A percentile compares a stretch with the other conserved stretches of the same genome.
phyloP scores from a whole-genome alignment of 2,888 invertebrate genomes.

The Drosophila tripunctata region DNA sequence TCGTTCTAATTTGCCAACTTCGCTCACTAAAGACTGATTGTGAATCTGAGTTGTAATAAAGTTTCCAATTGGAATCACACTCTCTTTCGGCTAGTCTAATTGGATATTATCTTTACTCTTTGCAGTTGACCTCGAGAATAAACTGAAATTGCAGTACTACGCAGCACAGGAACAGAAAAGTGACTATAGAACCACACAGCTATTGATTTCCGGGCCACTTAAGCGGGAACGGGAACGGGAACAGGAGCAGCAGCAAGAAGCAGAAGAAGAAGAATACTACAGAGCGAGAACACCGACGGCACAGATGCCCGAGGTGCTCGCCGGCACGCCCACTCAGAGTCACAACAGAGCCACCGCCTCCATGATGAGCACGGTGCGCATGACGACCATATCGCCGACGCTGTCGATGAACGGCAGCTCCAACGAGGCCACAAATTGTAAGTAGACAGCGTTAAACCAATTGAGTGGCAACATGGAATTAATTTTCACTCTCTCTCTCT shows the following conservation, averaged over 20 bases:
- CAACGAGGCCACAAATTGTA: constrained; percentile 81
- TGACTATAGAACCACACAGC: neutral
- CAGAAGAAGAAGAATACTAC: neutral
- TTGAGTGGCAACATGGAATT: neutral
- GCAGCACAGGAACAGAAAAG: neutral
- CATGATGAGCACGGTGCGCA: constrained; percentile 72
- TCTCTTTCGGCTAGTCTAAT: too few relatives aligned
- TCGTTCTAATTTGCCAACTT: too few relatives aligned
- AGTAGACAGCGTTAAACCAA: constrained; percentile 5
- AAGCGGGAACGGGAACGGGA: neutral
- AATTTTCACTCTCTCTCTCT: neutral
- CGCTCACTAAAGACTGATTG: too few relatives aligned
- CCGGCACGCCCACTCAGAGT: constrained; percentile 62
- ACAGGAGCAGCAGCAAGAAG: neutral
- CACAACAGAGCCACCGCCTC: constrained; percentile 60
- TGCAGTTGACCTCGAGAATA: constrained; percentile 15
- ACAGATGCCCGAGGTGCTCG: constrained; percentile 78
- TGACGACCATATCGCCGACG: constrained; percentile 84
- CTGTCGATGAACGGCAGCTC: constrained; percentile 84
- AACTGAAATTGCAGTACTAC: constrained; percentile 1
- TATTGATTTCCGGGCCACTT: neutral
- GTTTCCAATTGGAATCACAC: too few relatives aligned
- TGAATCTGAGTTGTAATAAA: too few relatives aligned
- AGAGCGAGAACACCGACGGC: constrained; percentile 25
- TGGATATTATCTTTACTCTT: too few relatives aligned